Evolutionary conservation across 2,797 vertebrate species (phyloP), one percentile per base, ranked within the genome.

Genomic region (Tragelaphus eurycerus): DNA sequence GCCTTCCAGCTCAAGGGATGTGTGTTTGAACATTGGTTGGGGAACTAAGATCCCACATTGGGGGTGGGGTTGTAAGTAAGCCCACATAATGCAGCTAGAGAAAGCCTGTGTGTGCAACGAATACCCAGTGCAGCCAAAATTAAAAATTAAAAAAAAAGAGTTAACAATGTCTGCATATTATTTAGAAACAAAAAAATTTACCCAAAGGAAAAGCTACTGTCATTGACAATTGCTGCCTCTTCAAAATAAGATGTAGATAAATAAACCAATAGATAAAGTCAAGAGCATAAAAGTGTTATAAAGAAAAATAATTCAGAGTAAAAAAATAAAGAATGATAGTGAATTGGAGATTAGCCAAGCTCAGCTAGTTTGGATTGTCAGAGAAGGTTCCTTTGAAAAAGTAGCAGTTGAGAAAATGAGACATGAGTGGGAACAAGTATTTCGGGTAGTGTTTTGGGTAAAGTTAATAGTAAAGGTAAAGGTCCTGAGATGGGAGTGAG

Each of bases 161-260:
- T 78, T 93, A 86, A 14, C 15, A 76, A 78, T 52, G 16, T 60
- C 54, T 54, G 1, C 17, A 46, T 50, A 71, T 83, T 95, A 86
- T 84, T 95, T 62, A 86, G 46, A 89, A 89, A 84, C 27, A 79
- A 81, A 95, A 55, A 95, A 74, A 89, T 38, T 64, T 87, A 89
- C 67, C 5, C 62, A 94, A 93, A 83, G 14, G 23, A 82, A 93
- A 91, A 38, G 19, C 12, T 74, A 90, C 62, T 74, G 62, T 71
- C 31, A 93, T 81, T 94, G 71, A 95, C 93, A 94, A 94, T 12
- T 2, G 6, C 79, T 95, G 55, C 34, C 23, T 89, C 78, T 86
- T 46, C 27, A 31, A 95, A 82, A 83, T 48, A 94, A 23, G 9
- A 83, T 76, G 31, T 34, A 93, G 19, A 48, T 57, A 43, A 86